These are phyloP conservation scores for Mormyrops attenuatus DNA, from an alignment of 2,797 vertebrate species.

Conservation along the genomic window DNA sequence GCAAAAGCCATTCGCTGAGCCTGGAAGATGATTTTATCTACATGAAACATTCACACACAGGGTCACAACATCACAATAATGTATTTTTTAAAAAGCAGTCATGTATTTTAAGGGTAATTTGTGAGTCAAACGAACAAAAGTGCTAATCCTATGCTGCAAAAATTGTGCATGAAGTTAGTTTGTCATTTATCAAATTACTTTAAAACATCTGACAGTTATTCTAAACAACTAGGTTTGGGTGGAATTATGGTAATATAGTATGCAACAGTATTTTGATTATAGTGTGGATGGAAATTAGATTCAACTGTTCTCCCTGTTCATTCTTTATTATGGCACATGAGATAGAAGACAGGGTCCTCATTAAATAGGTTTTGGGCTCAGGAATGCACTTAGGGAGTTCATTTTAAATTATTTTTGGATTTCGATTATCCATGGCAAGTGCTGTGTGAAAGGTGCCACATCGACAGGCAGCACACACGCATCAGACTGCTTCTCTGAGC, in stretches of 20 bases:
- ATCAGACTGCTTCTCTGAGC: background rate
- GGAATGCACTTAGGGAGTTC: background rate
- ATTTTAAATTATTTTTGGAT: background rate
- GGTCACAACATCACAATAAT: background rate
- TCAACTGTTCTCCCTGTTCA: background rate
- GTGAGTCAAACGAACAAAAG: background rate
- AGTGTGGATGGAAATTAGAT: background rate
- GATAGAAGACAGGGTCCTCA: background rate
- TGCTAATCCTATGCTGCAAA: background rate
- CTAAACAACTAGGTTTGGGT: background rate
- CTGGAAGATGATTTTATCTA: background rate
- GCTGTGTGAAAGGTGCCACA: background rate
- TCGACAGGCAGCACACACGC: background rate
- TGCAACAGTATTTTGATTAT: background rate
- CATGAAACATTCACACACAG: background rate
- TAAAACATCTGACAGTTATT: background rate
- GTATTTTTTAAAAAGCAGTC: background rate
- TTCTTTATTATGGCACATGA: background rate
- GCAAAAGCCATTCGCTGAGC: background rate
- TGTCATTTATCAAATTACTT: background rate
- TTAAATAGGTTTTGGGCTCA: constrained; percentile 7
- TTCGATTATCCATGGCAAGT: background rate
- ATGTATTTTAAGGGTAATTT: background rate
- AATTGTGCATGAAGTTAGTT: background rate
- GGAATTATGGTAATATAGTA: background rate